Evolutionary conservation across 2,113 vertebrate genomes (phyloP).

Genomic region (Echinops telfairi): DNA sequence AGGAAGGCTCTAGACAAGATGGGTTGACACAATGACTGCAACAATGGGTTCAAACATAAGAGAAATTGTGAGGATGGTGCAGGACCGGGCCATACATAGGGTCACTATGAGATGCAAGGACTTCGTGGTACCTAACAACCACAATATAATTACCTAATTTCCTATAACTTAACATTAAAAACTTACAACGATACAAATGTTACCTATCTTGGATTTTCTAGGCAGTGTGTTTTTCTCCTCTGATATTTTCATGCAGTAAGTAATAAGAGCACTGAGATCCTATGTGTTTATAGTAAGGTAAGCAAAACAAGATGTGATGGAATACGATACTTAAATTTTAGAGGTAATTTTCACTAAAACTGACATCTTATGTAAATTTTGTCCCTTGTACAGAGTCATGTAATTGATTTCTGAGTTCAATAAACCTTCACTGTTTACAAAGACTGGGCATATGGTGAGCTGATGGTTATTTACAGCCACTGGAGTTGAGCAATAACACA

Average conservation of each 20-base stretch:
- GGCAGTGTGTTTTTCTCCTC: neutral
- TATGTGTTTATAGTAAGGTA: neutral
- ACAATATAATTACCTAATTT: neutral
- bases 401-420: no score
- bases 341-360: neutral
- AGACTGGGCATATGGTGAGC: neutral
- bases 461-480: accelerated
- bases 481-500: accelerated
- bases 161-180: neutral
- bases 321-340: neutral
- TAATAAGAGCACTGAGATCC: neutral
- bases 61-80: no score
- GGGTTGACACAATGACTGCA: no score
- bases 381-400: neutral
- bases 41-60: no score
- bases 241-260: neutral
- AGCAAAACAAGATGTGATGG: neutral
- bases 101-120: no score
- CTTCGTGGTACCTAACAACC: no score
- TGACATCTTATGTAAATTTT: neutral
- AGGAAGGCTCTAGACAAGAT: no score
- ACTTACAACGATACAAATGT: neutral
- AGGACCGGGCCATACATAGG: no score
- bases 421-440: neutral
- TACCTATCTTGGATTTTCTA: neutral